Evolutionary conservation across 2,888 invertebrate species (phyloP).

Genomic region (Silvanus unidentatus): DNA sequence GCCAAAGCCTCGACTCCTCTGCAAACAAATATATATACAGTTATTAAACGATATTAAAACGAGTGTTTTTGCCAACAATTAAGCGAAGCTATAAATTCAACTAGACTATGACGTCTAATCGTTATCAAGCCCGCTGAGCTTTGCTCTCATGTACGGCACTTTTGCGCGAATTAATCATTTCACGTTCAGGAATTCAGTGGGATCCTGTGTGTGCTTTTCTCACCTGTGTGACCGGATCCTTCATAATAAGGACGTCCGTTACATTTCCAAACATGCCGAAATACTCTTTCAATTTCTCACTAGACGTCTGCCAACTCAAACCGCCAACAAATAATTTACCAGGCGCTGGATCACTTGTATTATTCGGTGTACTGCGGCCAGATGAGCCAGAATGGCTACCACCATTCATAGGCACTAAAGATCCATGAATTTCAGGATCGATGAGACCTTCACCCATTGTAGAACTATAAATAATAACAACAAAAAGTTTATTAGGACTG

Average conservation of each 20-base stretch:
- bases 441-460: conserved; percentile 51
- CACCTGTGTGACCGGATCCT: conserved; percentile 91
- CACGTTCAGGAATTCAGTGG: too few species aligned
- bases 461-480: conserved; percentile 39
- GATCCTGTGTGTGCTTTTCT: too few species aligned
- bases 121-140: too few species aligned
- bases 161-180: too few species aligned
- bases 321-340: conserved; percentile 88
- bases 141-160: too few species aligned
- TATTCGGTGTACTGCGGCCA: conserved; percentile 68
- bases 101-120: too few species aligned
- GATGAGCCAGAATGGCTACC: conserved; percentile 59
- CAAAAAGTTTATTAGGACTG: too few species aligned
- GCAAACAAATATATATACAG: conserved; percentile 47
- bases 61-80: too few species aligned
- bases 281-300: conserved; percentile 86
- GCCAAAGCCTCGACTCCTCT: conserved; percentile 91
- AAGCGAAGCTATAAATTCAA: too few species aligned
- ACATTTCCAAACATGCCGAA: conserved; percentile 89
- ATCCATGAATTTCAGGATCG: conserved; percentile 46
- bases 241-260: conserved; percentile 89
- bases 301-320: conserved; percentile 88
- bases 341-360: conserved; percentile 65
- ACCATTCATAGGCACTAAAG: conserved; percentile 41
- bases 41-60: too few species aligned